A percentile compares a stretch with the other conserved stretches of the same genome.
Conservation (phyloP, 2,888 invertebrate genomes). For the Eristalis pertinax region DNA sequence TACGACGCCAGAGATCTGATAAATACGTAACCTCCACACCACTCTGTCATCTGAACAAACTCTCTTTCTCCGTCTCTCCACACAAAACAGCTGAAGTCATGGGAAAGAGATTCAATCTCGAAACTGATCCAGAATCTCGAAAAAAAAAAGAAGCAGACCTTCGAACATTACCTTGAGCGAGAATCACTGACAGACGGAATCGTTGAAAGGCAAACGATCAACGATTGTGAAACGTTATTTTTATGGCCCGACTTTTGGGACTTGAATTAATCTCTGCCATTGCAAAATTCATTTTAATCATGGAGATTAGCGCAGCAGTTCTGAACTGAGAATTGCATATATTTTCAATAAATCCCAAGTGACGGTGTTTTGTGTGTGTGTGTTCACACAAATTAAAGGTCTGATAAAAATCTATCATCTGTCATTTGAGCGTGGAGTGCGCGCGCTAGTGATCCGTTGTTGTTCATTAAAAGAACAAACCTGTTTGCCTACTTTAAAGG, state of each 20-base stretch:
- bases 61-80: no score
- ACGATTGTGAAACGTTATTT: not conserved
- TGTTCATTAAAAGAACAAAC: slow-evolving; percentile 25
- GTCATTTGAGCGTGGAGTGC: slow-evolving; percentile 15
- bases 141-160: not conserved
- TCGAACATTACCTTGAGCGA: not conserved
- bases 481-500: slow-evolving; percentile 44
- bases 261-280: not conserved
- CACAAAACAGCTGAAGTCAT: not conserved
- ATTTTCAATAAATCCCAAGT: slow-evolving; percentile 24
- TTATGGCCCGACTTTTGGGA: not conserved
- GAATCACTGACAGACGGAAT: not conserved
- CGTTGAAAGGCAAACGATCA: not conserved
- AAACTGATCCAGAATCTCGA: not conserved
- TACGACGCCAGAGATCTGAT: not conserved
- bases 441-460: slow-evolving; percentile 25
- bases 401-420: slow-evolving; percentile 58
- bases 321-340: not conserved
- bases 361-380: slow-evolving; percentile 27
- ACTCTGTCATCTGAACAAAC: no score
- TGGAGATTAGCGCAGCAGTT: not conserved
- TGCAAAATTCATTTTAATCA: slow-evolving; percentile 1
- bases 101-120: not conserved
- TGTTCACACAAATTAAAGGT: slow-evolving; percentile 25
- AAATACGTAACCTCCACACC: not conserved